Conservation (phyloP, 2,888 invertebrate genomes). For the Cantharis nigra region DNA sequence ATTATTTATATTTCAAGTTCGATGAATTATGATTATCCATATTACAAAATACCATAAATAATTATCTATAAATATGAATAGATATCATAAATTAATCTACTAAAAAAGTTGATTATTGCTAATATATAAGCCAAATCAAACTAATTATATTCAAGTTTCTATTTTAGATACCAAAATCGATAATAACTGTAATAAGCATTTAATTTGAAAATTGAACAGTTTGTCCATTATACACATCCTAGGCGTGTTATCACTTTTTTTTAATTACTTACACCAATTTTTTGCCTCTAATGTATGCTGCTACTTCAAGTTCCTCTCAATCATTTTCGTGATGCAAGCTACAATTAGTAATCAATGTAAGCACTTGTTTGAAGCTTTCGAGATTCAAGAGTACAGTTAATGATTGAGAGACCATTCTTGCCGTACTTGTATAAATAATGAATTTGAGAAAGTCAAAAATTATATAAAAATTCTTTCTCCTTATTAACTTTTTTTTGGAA, state of each 20-base stretch:
- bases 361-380: background rate
- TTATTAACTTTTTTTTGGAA: no score
- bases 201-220: background rate
- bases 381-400: background rate
- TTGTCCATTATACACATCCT: background rate
- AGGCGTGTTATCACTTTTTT: background rate
- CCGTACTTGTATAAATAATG: background rate
- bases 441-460: background rate
- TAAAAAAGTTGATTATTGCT: slow-evolving; percentile 7
- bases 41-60: slow-evolving; percentile 11
- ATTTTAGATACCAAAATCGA: background rate
- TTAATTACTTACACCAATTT: background rate
- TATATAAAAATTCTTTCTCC: no score
- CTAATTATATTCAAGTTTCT: slow-evolving; percentile 13
- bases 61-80: slow-evolving; percentile 9
- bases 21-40: slow-evolving; percentile 13
- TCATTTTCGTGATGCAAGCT: background rate
- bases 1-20: slow-evolving; percentile 9
- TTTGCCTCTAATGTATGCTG: background rate
- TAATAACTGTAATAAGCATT: background rate
- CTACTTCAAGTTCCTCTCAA: background rate
- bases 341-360: background rate
- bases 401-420: background rate
- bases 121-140: slow-evolving; percentile 2
- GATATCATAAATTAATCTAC: slow-evolving; percentile 5